Conservation (phyloP, 2,888 invertebrate species). For the Xiphydria camelus region DNA sequence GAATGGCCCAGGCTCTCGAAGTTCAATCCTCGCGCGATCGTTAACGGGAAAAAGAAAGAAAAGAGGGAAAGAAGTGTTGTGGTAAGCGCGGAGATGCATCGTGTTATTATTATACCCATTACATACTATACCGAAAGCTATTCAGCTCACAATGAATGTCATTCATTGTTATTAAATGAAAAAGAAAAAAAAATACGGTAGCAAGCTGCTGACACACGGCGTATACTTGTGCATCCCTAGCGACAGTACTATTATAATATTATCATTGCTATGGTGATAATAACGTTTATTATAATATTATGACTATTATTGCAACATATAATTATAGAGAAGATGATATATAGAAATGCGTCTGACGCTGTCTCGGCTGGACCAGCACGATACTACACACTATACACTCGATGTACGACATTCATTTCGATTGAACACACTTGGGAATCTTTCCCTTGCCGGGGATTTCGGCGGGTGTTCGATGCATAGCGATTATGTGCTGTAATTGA, state of each 20-base stretch:
- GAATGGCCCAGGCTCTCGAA: constrained; percentile 20
- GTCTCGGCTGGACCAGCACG: constrained; percentile 2
- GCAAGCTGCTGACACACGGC: constrained; percentile 29
- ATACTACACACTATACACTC: constrained; percentile 17
- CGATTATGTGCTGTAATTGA: constrained; percentile 41
- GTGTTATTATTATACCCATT: constrained; percentile 27
- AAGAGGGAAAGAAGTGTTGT: background rate
- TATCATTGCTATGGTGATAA: constrained; percentile 48
- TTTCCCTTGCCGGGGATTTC: constrained; percentile 33
- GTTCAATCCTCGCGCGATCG: constrained; percentile 19
- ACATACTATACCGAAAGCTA: constrained; percentile 34
- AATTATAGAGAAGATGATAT: constrained; percentile 36
- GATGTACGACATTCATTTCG: constrained; percentile 34
- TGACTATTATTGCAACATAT: constrained; percentile 43
- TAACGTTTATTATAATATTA: constrained; percentile 49
- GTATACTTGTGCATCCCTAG: constrained; percentile 12
- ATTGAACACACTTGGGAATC: constrained; percentile 38
- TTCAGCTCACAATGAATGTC: constrained; percentile 24
- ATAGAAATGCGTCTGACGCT: constrained; percentile 22
- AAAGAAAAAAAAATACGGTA: too few species aligned
- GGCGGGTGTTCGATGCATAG: constrained; percentile 40
- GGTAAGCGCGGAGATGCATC: constrained; percentile 19
- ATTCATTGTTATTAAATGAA: constrained; percentile 40
- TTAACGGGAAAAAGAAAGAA: background rate
- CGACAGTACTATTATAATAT: constrained; percentile 30